Evolutionary conservation across 1,140 invertebrate species (phyloP).

Genomic region (Penaeus vannamei): DNA sequence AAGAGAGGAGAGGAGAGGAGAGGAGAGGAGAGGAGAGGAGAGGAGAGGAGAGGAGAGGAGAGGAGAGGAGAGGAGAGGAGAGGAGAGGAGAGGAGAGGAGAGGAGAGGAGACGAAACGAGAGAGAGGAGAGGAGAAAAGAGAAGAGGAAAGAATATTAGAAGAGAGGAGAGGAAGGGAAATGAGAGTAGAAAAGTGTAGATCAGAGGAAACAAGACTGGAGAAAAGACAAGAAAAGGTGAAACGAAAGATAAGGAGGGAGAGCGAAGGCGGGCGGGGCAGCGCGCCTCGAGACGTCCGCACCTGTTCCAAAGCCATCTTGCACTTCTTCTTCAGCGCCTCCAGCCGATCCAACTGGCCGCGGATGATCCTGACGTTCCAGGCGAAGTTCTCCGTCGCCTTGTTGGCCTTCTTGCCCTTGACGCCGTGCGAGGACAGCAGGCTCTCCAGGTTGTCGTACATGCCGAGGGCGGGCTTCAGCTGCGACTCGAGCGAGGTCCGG

Average conservation of each 20-base stretch:
- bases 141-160: too few species aligned
- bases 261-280: too few species aligned
- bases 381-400: conserved; percentile 75
- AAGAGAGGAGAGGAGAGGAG: too few species aligned
- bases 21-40: too few species aligned
- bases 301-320: conserved; percentile 63
- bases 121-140: too few species aligned
- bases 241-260: background rate
- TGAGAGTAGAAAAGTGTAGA: too few species aligned
- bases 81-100: too few species aligned
- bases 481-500: conserved; percentile 67
- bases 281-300: background rate
- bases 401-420: conserved; percentile 75
- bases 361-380: conserved; percentile 76
- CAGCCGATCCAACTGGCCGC: conserved; percentile 76
- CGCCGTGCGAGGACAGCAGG: conserved; percentile 72
- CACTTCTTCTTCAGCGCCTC: conserved; percentile 72
- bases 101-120: too few species aligned
- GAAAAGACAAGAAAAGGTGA: background rate
- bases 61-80: too few species aligned
- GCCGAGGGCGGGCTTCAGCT: conserved; percentile 72
- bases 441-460: conserved; percentile 74
- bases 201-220: too few species aligned
- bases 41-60: too few species aligned
- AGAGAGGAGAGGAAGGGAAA: too few species aligned